Percentiles rank a stretch among this genome's conserved stretches.
phyloP scores from a whole-genome alignment of 2,888 invertebrate genomes.

The Noctua janthe region DNA sequence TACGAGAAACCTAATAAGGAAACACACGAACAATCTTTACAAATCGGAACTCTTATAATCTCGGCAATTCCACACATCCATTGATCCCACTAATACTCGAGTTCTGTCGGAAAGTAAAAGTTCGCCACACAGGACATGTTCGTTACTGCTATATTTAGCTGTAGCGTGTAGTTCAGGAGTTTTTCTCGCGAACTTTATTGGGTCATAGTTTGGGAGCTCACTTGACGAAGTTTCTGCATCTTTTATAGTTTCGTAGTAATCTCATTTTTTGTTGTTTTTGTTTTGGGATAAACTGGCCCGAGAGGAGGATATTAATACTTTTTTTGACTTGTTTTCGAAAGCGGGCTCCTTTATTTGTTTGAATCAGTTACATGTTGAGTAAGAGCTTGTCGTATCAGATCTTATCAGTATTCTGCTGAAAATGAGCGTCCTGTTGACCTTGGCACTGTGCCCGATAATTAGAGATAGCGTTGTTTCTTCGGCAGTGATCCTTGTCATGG shows the following conservation, averaged over 20 bases:
- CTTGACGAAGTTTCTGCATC: conserved; percentile 60
- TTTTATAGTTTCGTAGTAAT: conserved; percentile 58
- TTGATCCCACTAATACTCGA: conserved; percentile 45
- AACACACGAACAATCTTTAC: conserved; percentile 38
- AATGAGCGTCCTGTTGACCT: conserved; percentile 14
- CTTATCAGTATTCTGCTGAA: conserved; percentile 37
- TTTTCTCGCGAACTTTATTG: conserved; percentile 62
- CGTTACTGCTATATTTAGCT: conserved; percentile 49
- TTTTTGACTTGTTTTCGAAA: conserved; percentile 42
- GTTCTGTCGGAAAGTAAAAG: conserved; percentile 45
- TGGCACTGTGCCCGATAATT: conserved; percentile 41
- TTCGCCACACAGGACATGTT: conserved; percentile 46
- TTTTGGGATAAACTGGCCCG: conserved; percentile 50
- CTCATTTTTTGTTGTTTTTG: conserved; percentile 65
- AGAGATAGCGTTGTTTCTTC: conserved; percentile 18
- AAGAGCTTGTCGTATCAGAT: conserved; percentile 31
- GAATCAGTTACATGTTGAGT: conserved; percentile 38
- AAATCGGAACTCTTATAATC: conserved; percentile 44
- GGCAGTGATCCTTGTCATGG: not conserved
- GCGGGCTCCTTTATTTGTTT: conserved; percentile 38
- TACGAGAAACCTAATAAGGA: conserved; percentile 12
- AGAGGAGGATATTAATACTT: conserved; percentile 58
- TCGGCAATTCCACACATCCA: conserved; percentile 36
- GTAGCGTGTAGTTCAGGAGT: conserved; percentile 46
- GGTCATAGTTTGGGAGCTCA: conserved; percentile 60